Evolutionary conservation across 2,113 vertebrate genomes (phyloP).

Genomic region (cat (Felis catus)): DNA sequence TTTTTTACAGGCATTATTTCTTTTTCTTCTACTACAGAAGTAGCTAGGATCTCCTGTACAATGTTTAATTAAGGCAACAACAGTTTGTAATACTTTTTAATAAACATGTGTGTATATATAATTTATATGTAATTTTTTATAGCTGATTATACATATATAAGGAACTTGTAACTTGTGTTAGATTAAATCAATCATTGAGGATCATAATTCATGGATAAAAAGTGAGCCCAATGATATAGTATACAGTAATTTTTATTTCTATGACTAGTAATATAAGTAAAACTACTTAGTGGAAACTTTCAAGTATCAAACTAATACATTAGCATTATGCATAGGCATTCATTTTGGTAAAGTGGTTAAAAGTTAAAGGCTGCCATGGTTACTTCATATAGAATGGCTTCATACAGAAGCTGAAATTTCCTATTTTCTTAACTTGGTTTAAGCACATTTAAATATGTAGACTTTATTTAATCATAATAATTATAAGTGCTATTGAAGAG

Average conservation of each 20-base stretch:
- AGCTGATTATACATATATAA: neutral
- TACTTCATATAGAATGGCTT: neutral
- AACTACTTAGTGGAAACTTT: neutral
- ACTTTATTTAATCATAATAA: neutral
- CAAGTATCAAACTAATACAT: neutral
- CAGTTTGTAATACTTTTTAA: neutral
- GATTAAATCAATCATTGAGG: neutral
- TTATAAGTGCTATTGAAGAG: neutral
- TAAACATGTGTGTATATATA: neutral
- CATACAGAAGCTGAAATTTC: neutral
- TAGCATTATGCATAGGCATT: neutral
- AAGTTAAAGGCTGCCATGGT: neutral
- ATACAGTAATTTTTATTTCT: neutral
- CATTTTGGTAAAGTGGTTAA: neutral
- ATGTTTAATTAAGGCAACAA: neutral
- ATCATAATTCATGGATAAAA: neutral
- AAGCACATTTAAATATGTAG: neutral
- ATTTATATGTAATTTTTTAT: neutral
- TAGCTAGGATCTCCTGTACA: neutral
- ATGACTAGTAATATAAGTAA: neutral
- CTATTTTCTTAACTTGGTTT: neutral
- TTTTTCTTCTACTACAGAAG: neutral
- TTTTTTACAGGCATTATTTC: neutral
- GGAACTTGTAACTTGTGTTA: neutral
- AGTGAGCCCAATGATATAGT: neutral